Evolutionary conservation across 2,797 vertebrate species (phyloP).

Genomic region (Varecia variegata): DNA sequence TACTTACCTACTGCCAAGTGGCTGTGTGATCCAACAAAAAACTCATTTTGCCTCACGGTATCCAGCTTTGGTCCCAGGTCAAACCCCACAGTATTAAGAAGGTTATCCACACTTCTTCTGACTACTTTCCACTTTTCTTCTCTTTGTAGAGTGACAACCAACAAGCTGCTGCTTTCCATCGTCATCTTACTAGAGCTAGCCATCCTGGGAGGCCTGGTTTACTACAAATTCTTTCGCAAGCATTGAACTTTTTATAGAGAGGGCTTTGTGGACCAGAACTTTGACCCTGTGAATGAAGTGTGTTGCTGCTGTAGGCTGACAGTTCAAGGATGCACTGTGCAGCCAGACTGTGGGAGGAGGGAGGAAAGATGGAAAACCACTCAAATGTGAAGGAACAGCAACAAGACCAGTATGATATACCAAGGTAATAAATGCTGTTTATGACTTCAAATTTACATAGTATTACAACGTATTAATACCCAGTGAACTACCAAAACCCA

Average conservation of each 20-base stretch:
- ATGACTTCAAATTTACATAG: conserved; percentile 79
- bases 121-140: conserved; percentile 17
- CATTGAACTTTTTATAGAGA: conserved; percentile 67
- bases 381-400: conserved; percentile 74
- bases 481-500: conserved; percentile 71
- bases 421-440: conserved; percentile 84
- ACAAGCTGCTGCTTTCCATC: conserved; percentile 93
- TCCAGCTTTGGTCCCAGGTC: not conserved
- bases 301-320: conserved; percentile 61
- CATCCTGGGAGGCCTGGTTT: conserved; percentile 94
- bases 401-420: conserved; percentile 68
- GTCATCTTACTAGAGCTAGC: conserved; percentile 95
- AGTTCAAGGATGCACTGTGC: conserved; percentile 40
- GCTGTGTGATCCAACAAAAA: not conserved
- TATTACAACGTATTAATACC: conserved; percentile 60
- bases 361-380: conserved; percentile 65
- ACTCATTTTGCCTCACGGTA: not conserved
- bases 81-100: not conserved
- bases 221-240: conserved; percentile 94
- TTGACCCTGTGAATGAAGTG: conserved; percentile 27
- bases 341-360: conserved; percentile 66
- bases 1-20: not conserved
- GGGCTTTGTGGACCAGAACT: conserved; percentile 50
- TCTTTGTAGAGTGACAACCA: conserved; percentile 91
- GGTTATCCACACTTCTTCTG: conserved; percentile 31